A percentile compares a stretch with the other conserved stretches of the same genome.
phyloP scores from a whole-genome alignment of 2,797 vertebrate species.

The Orestias chungarensis region DNA sequence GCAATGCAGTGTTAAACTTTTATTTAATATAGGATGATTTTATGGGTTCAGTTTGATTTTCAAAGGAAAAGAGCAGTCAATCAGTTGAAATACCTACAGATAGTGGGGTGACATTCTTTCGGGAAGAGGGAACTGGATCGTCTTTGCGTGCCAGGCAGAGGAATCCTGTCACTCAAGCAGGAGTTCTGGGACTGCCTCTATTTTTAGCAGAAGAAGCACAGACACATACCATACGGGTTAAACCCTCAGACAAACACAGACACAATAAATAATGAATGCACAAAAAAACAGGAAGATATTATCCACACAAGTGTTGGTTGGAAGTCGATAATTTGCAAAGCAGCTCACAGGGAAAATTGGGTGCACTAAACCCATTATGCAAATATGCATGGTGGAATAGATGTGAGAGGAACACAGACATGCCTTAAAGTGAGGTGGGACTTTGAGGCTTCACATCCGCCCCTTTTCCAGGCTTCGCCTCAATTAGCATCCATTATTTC shows the following conservation, averaged over 20 bases:
- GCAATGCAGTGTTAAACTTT: background rate
- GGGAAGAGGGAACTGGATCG: conserved; percentile 66
- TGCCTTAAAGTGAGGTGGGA: conserved; percentile 35
- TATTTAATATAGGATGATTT: conserved; percentile 4
- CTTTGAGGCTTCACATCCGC: conserved; percentile 26
- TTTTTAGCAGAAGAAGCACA: conserved; percentile 72
- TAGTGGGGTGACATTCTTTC: conserved; percentile 41
- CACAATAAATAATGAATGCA: conserved; percentile 71
- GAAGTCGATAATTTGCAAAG: conserved; percentile 64
- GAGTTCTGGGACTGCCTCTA: conserved; percentile 73
- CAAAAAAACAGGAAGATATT: conserved; percentile 64
- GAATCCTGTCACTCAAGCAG: conserved; percentile 76
- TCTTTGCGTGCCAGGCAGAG: conserved; percentile 66
- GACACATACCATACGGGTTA: conserved; percentile 64
- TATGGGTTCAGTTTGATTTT: conserved; percentile 2
- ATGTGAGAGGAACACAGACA: conserved; percentile 28
- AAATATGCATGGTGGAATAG: conserved; percentile 46
- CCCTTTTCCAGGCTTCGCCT: conserved; percentile 30
- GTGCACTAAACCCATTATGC: conserved; percentile 49
- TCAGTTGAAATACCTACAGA: conserved; percentile 18
- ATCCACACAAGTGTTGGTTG: conserved; percentile 60
- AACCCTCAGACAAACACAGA: conserved; percentile 67
- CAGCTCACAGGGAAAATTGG: conserved; percentile 48
- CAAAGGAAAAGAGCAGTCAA: conserved; percentile 19
- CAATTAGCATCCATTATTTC: conserved; percentile 28